These are phyloP conservation scores for Pristionchus fissidentatus DNA, from an alignment of 2,888 invertebrate species.

Conservation along the genomic window DNA sequence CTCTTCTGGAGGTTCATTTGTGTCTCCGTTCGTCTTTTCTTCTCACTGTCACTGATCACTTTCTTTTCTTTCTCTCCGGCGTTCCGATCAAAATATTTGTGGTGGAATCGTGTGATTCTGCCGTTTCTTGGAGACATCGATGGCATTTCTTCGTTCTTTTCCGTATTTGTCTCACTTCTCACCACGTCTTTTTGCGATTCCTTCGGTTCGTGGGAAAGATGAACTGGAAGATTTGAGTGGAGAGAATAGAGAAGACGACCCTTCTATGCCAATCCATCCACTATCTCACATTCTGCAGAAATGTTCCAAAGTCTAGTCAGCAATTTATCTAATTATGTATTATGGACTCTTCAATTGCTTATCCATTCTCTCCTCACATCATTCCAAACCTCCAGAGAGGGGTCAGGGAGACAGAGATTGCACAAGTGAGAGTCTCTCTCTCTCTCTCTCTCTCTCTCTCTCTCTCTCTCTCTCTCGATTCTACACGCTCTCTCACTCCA, in stretches of 20 bases:
- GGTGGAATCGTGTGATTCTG: neutral
- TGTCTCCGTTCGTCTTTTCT: neutral
- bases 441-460: too few relatives aligned
- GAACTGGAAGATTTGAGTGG: slow-evolving; percentile 4
- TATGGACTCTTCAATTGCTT: too few relatives aligned
- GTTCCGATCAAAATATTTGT: neutral
- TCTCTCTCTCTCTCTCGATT: too few relatives aligned
- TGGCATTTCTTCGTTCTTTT: slow-evolving; percentile 5
- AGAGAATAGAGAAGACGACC: neutral
- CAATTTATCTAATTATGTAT: too few relatives aligned
- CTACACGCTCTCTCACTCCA: too few relatives aligned
- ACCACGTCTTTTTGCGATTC: neutral
- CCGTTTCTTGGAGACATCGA: neutral
- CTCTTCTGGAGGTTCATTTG: neutral
- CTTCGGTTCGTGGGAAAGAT: neutral
- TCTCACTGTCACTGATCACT: neutral
- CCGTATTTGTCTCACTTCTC: slow-evolving; percentile 12
- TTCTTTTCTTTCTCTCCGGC: neutral
- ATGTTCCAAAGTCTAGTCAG: too few relatives aligned
- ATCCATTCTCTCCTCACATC: too few relatives aligned
- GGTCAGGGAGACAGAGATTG: too few relatives aligned
- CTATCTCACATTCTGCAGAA: too few relatives aligned
- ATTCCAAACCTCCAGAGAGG: too few relatives aligned
- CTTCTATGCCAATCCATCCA: neutral
- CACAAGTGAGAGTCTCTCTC: too few relatives aligned